Conservation (phyloP, 2,797 vertebrate species). For the Hirundo rustica region DNA sequence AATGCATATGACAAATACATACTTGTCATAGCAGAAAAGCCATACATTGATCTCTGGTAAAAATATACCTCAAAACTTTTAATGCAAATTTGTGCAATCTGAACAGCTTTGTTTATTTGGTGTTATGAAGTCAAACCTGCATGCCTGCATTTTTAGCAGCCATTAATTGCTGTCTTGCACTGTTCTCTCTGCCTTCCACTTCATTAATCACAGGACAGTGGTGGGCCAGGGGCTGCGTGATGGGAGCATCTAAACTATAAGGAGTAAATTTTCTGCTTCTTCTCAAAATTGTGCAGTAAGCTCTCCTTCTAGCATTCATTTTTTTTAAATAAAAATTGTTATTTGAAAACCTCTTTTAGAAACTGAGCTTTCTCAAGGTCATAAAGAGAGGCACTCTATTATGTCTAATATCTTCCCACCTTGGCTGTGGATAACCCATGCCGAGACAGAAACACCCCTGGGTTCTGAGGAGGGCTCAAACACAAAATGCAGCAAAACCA, state of each 20-base stretch:
- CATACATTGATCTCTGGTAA: background rate
- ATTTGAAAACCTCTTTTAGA: background rate
- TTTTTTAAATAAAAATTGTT: background rate
- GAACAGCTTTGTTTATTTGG: background rate
- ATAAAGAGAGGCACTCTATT: background rate
- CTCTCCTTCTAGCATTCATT: background rate
- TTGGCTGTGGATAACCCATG: background rate
- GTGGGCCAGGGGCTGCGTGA: background rate
- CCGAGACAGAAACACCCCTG: background rate
- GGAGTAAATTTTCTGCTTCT: background rate
- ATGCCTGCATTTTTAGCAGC: slow-evolving; percentile 1
- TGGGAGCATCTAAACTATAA: background rate
- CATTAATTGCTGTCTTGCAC: background rate
- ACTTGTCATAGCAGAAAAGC: background rate
- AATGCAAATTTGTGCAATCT: background rate
- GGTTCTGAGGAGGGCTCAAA: background rate
- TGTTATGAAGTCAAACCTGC: background rate
- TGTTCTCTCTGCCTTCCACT: background rate
- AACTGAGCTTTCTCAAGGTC: background rate
- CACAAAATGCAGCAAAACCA: background rate
- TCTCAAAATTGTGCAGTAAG: background rate
- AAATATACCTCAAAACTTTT: background rate
- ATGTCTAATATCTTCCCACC: background rate
- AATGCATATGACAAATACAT: background rate
- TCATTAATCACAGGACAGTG: slow-evolving; percentile 22